Evolutionary conservation across 2,888 invertebrate species (phyloP), one percentile per base, ranked within the genome.

Genomic region (Lycia hirtaria): DNA sequence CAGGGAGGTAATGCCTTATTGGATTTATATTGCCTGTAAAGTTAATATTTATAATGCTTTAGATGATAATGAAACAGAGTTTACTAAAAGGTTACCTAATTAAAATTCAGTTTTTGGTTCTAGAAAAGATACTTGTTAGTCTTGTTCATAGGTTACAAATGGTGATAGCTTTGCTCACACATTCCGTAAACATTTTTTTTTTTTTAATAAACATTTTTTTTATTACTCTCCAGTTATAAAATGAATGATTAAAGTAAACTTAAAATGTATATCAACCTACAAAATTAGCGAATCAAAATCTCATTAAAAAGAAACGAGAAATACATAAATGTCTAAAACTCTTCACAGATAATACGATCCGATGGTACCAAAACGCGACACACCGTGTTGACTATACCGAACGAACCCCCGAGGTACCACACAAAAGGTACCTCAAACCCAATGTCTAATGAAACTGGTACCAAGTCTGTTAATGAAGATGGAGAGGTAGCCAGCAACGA

Each of bases 361-460:
- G 82, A 90, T 89, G 89, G 72, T 79, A 85, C 76, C 78, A 69
- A 85, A 84, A 83, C 75, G 71, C 68, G 78, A 78, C 30, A 24
- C 52, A 75, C 72, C 73, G 60, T 80, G 75, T 77, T 78, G 73
- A 76, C 77, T 68, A 71, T 71, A 64, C 62, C 72, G 69, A 73
- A 67, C 71, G 69, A 73, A 73, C 50, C 43, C 63, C 68, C 68
- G 81, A 78, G 88, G 88, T 87, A 86, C 88, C 87, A 5, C 41
- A 9, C 26, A 72, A 57, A 66, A 66, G 85, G 88, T 88, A 85
- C 88, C 88, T 85, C 85, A 72, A 75, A 79, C 74, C 85, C 84
- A 85, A 92, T 92, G 92, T 80, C 88, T 76, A 83, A 87, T 87
- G 89, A 88, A 83, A 82, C 80, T 82, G 80, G 75, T 75, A 69